Conservation (phyloP, 2,113 vertebrate genomes). For the Manacus vitellinus region DNA sequence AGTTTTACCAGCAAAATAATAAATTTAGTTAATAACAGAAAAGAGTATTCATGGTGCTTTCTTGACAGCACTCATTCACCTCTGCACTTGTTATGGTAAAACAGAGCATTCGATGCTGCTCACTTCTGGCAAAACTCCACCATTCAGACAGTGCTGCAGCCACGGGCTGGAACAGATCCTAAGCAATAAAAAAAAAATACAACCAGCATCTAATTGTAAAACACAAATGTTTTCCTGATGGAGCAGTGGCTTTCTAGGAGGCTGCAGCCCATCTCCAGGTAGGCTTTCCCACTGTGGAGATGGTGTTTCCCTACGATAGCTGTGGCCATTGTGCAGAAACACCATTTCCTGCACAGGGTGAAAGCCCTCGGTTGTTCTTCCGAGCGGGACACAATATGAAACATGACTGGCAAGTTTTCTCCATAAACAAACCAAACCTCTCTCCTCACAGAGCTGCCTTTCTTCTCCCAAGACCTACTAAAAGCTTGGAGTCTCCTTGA, state of each 20-base stretch:
- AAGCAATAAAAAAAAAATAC: not conserved
- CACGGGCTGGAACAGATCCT: slow-evolving; percentile 40
- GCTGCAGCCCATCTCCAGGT: slow-evolving; percentile 40
- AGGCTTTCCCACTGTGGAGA: not conserved
- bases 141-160: slow-evolving; percentile 57
- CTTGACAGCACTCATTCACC: not conserved
- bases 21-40: slow-evolving; percentile 39
- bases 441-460: slow-evolving; percentile 77
- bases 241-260: slow-evolving; percentile 16
- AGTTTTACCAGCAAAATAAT: slow-evolving; percentile 42
- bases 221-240: slow-evolving; percentile 65
- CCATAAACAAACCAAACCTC: slow-evolving; percentile 75
- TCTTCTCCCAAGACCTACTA: slow-evolving; percentile 72
- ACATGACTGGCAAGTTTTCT: slow-evolving; percentile 71
- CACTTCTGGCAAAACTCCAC: slow-evolving; percentile 61
- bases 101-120: slow-evolving; percentile 43
- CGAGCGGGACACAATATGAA: slow-evolving; percentile 68
- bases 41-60: slow-evolving; percentile 31
- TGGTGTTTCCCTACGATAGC: not conserved
- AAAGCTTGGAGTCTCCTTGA: slow-evolving; percentile 75
- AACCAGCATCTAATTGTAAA: slow-evolving; percentile 44
- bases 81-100: slow-evolving; percentile 60
- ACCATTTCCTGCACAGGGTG: not conserved
- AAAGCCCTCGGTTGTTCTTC: slow-evolving; percentile 69
- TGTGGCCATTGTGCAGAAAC: not conserved